Evolutionary conservation across 2,797 vertebrate species (phyloP).

Genomic region (Uromys caudimaculatus): DNA sequence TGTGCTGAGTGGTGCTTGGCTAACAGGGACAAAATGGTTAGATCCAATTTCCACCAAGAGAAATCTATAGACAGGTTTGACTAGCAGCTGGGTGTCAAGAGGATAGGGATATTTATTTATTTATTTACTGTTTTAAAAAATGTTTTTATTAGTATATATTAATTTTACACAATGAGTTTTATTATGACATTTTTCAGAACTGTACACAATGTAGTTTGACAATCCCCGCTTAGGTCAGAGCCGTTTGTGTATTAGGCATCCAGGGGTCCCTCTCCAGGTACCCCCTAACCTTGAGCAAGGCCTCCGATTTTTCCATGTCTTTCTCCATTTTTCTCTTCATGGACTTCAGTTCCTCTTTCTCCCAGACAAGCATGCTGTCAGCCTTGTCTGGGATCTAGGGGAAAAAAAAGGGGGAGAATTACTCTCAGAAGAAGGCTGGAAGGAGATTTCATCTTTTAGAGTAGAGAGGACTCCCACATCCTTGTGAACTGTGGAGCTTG

Average conservation of each 20-base stretch:
- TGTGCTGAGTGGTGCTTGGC: neutral
- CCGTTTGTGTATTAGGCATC: neutral
- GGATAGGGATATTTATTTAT: neutral
- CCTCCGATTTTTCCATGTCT: slow-evolving; percentile 79
- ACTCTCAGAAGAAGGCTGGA: neutral
- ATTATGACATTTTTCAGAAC: neutral
- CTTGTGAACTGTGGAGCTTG: neutral
- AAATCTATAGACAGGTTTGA: neutral
- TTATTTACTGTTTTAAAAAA: neutral
- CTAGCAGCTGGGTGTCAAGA: neutral
- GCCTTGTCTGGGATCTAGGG: slow-evolving; percentile 78
- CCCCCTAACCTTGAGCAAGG: slow-evolving; percentile 76
- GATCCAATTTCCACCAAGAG: neutral
- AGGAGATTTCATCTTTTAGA: neutral
- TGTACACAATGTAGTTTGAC: neutral
- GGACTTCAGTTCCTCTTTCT: slow-evolving; percentile 73
- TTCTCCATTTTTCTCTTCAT: slow-evolving; percentile 80
- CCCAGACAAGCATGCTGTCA: slow-evolving; percentile 79
- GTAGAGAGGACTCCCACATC: neutral
- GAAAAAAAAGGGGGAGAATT: neutral
- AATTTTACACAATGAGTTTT: neutral
- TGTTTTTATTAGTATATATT: neutral
- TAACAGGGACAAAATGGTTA: neutral
- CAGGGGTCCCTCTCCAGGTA: neutral
- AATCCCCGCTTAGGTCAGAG: neutral